Conservation (phyloP, 64 coral and sea anemone genomes). For the Exaiptasia diaphana region DNA sequence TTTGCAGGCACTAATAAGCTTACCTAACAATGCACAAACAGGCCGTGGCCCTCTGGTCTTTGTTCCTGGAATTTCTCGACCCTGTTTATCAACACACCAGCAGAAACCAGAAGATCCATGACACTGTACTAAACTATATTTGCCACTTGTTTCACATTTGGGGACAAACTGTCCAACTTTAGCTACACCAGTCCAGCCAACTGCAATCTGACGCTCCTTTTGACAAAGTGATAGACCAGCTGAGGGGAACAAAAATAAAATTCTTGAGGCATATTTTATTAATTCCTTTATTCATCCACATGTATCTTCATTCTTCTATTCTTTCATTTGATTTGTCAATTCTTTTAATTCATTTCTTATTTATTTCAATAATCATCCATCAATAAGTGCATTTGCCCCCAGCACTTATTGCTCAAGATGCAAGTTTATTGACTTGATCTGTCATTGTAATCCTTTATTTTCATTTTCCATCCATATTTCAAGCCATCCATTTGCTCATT, state of each 20-base stretch:
- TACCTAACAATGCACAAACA: slow-evolving; percentile 50
- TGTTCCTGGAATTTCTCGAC: slow-evolving; percentile 43
- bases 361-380: too few species aligned
- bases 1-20: too few species aligned
- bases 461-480: too few species aligned
- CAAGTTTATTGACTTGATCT: too few species aligned
- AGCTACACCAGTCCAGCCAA: slow-evolving; percentile 55
- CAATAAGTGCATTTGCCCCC: too few species aligned
- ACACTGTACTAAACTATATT: slow-evolving; percentile 59
- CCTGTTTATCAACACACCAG: slow-evolving; percentile 77
- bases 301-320: background rate
- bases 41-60: slow-evolving; percentile 37
- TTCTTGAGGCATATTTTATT: background rate
- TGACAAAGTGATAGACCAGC: slow-evolving; percentile 59
- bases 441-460: too few species aligned
- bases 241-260: background rate
- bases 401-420: too few species aligned
- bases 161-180: slow-evolving; percentile 53
- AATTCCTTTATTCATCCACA: background rate
- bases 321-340: background rate
- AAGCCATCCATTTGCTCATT: too few species aligned
- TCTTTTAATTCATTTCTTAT: too few species aligned
- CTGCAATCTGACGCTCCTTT: slow-evolving; percentile 47
- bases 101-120: slow-evolving; percentile 6
- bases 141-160: slow-evolving; percentile 52